Conservation (phyloP, 1,140 invertebrate genomes). For the Piezodorus guildinii region DNA sequence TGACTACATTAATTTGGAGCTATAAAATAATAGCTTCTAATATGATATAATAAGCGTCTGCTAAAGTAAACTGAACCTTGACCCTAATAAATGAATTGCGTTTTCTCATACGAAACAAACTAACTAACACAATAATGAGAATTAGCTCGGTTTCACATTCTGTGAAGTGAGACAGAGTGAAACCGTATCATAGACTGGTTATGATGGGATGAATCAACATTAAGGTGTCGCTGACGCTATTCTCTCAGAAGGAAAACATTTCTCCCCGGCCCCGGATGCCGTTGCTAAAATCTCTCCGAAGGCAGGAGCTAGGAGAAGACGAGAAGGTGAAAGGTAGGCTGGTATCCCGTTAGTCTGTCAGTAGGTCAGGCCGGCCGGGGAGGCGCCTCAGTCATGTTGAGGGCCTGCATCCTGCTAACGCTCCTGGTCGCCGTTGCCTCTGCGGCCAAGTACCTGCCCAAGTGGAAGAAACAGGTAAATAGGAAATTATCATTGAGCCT, state of each 20-base stretch:
- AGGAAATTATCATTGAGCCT: too few relatives aligned
- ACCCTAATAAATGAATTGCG: too few relatives aligned
- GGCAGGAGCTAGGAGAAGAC: background rate
- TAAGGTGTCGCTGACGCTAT: background rate
- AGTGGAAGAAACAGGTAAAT: constrained; percentile 66
- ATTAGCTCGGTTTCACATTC: too few relatives aligned
- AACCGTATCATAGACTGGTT: too few relatives aligned
- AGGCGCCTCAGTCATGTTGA: background rate
- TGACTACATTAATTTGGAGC: too few relatives aligned
- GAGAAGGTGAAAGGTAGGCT: background rate
- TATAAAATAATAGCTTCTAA: too few relatives aligned
- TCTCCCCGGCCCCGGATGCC: too few relatives aligned
- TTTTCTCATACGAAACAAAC: too few relatives aligned
- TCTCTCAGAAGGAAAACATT: background rate
- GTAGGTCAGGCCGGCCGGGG: background rate
- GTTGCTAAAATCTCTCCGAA: background rate
- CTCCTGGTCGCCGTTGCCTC: constrained; percentile 3
- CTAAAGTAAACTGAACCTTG: too few relatives aligned
- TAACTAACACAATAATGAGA: too few relatives aligned
- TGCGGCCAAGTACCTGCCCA: constrained; percentile 48
- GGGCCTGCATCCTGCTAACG: constrained; percentile 7
- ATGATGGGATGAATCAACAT: background rate
- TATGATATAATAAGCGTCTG: too few relatives aligned
- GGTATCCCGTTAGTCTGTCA: background rate
- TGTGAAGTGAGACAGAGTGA: too few relatives aligned